These are phyloP conservation scores for Hyles lineata DNA, from an alignment of 2,888 invertebrate genomes.

Conservation along the genomic window DNA sequence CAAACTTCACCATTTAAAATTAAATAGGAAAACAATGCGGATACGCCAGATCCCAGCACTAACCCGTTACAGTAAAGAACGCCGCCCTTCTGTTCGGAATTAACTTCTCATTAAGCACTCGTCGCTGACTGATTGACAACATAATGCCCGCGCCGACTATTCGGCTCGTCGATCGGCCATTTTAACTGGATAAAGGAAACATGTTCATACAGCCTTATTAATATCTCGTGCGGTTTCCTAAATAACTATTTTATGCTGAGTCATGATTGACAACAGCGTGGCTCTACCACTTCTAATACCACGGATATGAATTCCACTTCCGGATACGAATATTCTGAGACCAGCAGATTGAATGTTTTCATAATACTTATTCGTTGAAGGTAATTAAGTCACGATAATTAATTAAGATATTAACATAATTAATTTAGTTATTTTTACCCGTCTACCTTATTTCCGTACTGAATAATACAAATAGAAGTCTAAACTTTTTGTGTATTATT, in stretches of 20 bases:
- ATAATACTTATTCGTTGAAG: neutral
- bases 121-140: conserved; percentile 35
- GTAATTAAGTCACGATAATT: neutral
- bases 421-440: too few species aligned
- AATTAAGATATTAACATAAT: too few species aligned
- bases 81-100: conserved; percentile 29
- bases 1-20: neutral
- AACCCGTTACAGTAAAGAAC: conserved; percentile 24
- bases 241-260: neutral
- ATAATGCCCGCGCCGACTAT: conserved; percentile 32
- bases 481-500: too few species aligned
- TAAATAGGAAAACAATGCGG: neutral
- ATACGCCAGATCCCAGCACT: neutral
- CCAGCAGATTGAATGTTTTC: too few species aligned
- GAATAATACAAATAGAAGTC: too few species aligned
- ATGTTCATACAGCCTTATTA: conserved; percentile 21
- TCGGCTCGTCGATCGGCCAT: conserved; percentile 19
- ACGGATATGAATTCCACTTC: too few species aligned
- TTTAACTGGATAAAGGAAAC: conserved; percentile 26
- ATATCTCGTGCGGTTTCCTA: conserved; percentile 1
- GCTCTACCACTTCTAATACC: too few species aligned
- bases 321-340: too few species aligned
- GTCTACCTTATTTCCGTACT: too few species aligned
- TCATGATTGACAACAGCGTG: neutral
- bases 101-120: conserved; percentile 37